phyloP scores from a whole-genome alignment of 2,888 invertebrate species.

The Atrina japonica region DNA sequence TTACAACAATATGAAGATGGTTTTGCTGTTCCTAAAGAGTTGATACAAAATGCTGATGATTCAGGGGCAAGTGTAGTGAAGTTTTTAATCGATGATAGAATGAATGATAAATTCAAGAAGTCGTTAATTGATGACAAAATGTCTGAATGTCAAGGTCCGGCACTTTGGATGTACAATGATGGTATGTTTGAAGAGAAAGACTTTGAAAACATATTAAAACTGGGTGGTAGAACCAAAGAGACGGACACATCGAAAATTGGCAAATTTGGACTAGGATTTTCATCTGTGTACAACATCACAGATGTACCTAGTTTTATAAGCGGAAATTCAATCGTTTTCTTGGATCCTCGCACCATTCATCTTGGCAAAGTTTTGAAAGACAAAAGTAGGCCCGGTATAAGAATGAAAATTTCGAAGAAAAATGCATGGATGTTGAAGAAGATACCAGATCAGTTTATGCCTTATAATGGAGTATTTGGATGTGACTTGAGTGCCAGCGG shows the following conservation, averaged over 20 bases:
- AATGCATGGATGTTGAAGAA: constrained; percentile 43
- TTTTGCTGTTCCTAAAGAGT: constrained; percentile 71
- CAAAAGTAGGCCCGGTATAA: constrained; percentile 60
- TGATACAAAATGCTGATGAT: constrained; percentile 76
- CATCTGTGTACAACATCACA: constrained; percentile 75
- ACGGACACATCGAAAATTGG: constrained; percentile 67
- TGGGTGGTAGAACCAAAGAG: constrained; percentile 73
- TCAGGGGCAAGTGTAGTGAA: constrained; percentile 68
- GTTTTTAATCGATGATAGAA: constrained; percentile 71
- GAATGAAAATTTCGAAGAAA: constrained; percentile 56
- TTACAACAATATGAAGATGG: constrained; percentile 74
- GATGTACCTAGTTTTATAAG: constrained; percentile 76
- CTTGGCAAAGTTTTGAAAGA: constrained; percentile 52
- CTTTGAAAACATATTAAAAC: constrained; percentile 66
- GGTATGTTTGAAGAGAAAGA: constrained; percentile 67
- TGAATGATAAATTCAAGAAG: constrained; percentile 55
- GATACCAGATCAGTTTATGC: constrained; percentile 70
- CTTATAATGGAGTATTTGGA: constrained; percentile 70
- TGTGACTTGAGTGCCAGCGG: constrained; percentile 44
- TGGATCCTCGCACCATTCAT: constrained; percentile 73
- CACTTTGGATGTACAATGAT: constrained; percentile 72
- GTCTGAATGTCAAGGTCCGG: constrained; percentile 70
- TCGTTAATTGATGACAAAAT: constrained; percentile 64
- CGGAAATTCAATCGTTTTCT: constrained; percentile 69
- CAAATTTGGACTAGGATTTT: constrained; percentile 75